A percentile compares a stretch with the other conserved stretches of the same genome.
phyloP scores from a whole-genome alignment of 37 sponge, comb jelly and placozoan species.

The Aplysina aerophoba region DNA sequence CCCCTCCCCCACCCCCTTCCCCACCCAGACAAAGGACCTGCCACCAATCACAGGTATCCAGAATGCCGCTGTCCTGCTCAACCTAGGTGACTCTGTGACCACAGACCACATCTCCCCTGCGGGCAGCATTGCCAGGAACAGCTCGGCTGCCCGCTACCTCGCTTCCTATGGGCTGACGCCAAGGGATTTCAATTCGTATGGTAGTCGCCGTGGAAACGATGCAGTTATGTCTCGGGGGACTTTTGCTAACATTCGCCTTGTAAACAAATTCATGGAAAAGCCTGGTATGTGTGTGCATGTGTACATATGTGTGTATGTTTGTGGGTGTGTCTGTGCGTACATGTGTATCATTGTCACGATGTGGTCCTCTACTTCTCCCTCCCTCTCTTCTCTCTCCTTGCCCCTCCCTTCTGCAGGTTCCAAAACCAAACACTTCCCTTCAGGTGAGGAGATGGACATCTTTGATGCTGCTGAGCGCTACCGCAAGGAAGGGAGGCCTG shows the following conservation, averaged over 20 bases:
- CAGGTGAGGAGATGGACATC: conserved; percentile 86
- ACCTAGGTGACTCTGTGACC: conserved; percentile 92
- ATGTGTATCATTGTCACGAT: too few relatives aligned
- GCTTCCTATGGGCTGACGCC: conserved; percentile 79
- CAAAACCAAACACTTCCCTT: conserved; percentile 78
- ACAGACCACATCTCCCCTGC: conserved; percentile 96
- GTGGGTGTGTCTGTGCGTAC: too few relatives aligned
- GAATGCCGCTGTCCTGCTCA: conserved; percentile 72
- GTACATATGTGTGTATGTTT: neutral
- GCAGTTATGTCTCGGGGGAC: conserved; percentile 92
- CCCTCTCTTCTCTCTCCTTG: too few relatives aligned
- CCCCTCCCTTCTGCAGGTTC: conserved; percentile 4
- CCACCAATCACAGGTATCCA: conserved; percentile 43
- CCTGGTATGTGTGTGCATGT: conserved; percentile 47
- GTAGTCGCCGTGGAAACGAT: conserved; percentile 90
- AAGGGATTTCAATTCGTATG: conserved; percentile 93
- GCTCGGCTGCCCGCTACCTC: conserved; percentile 87
- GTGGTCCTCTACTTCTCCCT: too few relatives aligned
- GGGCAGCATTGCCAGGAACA: conserved; percentile 89
- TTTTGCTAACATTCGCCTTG: conserved; percentile 89
- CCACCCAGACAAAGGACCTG: conserved; percentile 46
- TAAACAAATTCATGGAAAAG: conserved; percentile 81
- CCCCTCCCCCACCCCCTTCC: neutral
- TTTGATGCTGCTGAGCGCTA: conserved; percentile 91
- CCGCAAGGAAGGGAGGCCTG: conserved; percentile 54